Base-by-base conservation (phyloP, 1,140 invertebrate genomes). In the Solenopsis fugax region DNA sequence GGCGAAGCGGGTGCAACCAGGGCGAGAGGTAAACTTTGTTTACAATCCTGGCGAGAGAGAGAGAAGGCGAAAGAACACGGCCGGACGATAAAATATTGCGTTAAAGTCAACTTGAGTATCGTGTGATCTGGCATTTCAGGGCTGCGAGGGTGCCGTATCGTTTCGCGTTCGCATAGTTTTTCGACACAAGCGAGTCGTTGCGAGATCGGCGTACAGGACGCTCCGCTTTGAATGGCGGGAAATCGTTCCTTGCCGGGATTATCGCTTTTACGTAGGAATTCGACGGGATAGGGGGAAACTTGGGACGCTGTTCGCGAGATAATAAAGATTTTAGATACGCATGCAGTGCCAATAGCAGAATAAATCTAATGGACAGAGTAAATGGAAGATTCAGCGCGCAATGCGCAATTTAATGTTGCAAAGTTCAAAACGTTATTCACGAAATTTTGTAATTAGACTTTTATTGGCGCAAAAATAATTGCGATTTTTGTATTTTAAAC, bases 1-100 rank as follows among this genome's bases (percentile, higher is more conserved):
- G 41, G 7, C 41, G 41, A 41, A 6, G 89, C 71, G 64, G 34
- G 45, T 34, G 56, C 52, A 58, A 81, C 72, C 71, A 78, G 56
- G 62, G 64, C 24, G n/a, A 50, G 75, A 76, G 10, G 88, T 72
- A 78, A 87, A 90, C 88, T 85, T 90, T 80, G 89, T 85, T 90
- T 90, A 78, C 73, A 90, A 88, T 73, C 62, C 58, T 62, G 29
- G 3, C 34, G 71, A 58, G 54, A 29, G 71, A 58, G 54, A 6
- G n/a, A 60, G 54, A 50, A 29, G 16, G 62, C 16, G 24, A 72
- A 7, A 50, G 29, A 10, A 52, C 41, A 73, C 10, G 29, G 52
- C 77, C 45, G 41, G 24, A 21, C 71, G 76, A 82, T 78, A 87
- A 78, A 87, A 87, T 87, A 87, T 89, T 65, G 12, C 78, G 86